These are phyloP conservation scores for Zaprionus kolodkinae DNA, from an alignment of 1,140 invertebrate genomes.

Conservation along the genomic window DNA sequence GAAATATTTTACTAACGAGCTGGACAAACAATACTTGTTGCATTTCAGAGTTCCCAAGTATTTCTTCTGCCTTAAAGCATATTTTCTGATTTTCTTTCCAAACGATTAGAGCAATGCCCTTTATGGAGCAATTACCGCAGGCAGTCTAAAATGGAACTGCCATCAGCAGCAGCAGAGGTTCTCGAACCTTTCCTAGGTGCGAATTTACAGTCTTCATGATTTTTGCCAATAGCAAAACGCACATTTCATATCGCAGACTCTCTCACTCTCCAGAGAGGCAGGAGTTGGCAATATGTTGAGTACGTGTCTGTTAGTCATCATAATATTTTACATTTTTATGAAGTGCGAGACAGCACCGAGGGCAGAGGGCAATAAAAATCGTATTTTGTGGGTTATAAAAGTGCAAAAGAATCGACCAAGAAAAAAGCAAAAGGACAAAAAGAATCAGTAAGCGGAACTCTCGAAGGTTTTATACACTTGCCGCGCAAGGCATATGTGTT, in stretches of 20 bases:
- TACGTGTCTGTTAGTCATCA: conserved; percentile 73
- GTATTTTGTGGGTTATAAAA: conserved; percentile 81
- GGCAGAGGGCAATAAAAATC: conserved; percentile 74
- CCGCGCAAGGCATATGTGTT: background rate
- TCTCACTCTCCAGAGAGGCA: background rate
- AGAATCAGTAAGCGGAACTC: conserved; percentile 9
- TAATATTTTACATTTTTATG: conserved; percentile 83
- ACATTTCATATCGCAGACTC: conserved; percentile 32
- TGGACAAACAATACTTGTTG: background rate
- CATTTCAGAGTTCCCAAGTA: background rate
- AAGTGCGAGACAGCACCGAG: conserved; percentile 69
- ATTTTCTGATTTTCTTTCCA: background rate
- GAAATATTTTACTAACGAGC: background rate
- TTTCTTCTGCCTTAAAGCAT: background rate
- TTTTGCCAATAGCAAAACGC: conserved; percentile 48
- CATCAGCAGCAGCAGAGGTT: conserved; percentile 3
- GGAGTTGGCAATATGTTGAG: conserved; percentile 54
- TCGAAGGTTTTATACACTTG: background rate
- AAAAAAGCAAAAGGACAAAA: conserved; percentile 7
- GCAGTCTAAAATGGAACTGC: conserved; percentile 36
- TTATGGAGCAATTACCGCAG: conserved; percentile 42
- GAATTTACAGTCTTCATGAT: conserved; percentile 47
- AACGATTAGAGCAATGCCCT: conserved; percentile 9
- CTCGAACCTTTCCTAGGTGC: conserved; percentile 22
- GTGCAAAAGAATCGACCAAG: conserved; percentile 43